Evolutionary conservation across 2,113 vertebrate species (phyloP).

Genomic region (Phyllostomus hastatus): DNA sequence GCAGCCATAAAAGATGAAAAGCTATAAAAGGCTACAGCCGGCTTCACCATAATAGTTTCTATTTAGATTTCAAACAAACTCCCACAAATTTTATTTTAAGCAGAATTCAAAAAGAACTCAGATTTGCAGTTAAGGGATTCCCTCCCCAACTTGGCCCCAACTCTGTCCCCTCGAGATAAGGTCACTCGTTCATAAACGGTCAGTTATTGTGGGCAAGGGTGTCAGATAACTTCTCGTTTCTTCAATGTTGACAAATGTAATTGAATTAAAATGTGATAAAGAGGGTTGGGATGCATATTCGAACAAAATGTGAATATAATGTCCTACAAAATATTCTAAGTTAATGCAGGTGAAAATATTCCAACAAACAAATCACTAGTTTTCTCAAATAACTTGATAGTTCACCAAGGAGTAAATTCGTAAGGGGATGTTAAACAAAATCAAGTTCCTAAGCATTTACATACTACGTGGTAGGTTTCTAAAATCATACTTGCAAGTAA

Average conservation of each 20-base stretch:
- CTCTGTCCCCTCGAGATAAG: background rate
- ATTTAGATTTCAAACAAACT: conserved; percentile 71
- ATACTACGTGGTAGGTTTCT: background rate
- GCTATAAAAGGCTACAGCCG: conserved; percentile 66
- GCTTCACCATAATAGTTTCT: conserved; percentile 72
- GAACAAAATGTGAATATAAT: background rate
- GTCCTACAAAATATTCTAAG: background rate
- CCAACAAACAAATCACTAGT: background rate
- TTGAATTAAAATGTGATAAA: background rate
- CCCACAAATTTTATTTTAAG: conserved; percentile 71
- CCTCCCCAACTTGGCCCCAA: background rate
- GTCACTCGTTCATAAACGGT: conserved; percentile 2
- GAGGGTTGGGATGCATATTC: background rate
- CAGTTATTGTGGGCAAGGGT: background rate
- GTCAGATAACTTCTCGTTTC: background rate
- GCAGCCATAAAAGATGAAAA: conserved; percentile 65
- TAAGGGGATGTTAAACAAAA: background rate
- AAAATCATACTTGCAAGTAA: background rate
- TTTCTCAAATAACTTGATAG: background rate
- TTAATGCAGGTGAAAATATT: background rate
- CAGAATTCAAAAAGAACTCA: conserved; percentile 55
- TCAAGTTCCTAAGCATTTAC: background rate
- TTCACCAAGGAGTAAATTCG: background rate
- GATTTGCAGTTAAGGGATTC: conserved; percentile 36
- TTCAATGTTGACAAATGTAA: background rate